phyloP scores from a whole-genome alignment of 2,113 vertebrate species.

The Pteropus alecto region DNA sequence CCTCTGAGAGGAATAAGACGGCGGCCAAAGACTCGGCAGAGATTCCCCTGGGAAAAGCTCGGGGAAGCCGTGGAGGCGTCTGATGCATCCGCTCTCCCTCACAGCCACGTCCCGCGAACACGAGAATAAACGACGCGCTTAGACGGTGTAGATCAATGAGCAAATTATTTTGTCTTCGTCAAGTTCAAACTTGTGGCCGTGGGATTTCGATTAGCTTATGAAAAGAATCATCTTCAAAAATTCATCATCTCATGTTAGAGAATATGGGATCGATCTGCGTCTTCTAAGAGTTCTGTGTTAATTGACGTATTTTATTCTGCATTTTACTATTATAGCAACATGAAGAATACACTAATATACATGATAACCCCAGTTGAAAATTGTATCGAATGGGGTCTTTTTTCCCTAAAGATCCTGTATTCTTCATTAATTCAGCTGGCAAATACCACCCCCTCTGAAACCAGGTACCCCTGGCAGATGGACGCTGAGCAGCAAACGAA shows the following conservation, averaged over 20 bases:
- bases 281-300: not conserved
- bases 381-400: not conserved
- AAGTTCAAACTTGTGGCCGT: not conserved
- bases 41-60: not conserved
- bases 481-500: slow-evolving; percentile 77
- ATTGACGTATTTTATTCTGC: not conserved
- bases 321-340: not conserved
- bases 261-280: too few relatives aligned
- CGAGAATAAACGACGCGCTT: not conserved
- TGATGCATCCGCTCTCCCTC: not conserved
- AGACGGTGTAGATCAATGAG: not conserved
- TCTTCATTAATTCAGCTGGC: slow-evolving; percentile 81
- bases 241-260: not conserved
- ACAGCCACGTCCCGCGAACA: not conserved
- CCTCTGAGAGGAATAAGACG: not conserved
- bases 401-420: slow-evolving; percentile 40
- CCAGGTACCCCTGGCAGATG: slow-evolving; percentile 86
- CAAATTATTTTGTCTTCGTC: not conserved
- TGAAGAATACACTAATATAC: not conserved
- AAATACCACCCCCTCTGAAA: slow-evolving; percentile 81
- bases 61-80: not conserved
- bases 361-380: not conserved
- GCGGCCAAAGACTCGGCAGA: not conserved
- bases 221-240: not conserved
- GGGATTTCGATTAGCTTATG: not conserved